A percentile compares a stretch with the other conserved stretches of the same genome.
Evolutionary conservation across 2,888 invertebrate genomes (phyloP).

Genomic region (Molanna angustata): DNA sequence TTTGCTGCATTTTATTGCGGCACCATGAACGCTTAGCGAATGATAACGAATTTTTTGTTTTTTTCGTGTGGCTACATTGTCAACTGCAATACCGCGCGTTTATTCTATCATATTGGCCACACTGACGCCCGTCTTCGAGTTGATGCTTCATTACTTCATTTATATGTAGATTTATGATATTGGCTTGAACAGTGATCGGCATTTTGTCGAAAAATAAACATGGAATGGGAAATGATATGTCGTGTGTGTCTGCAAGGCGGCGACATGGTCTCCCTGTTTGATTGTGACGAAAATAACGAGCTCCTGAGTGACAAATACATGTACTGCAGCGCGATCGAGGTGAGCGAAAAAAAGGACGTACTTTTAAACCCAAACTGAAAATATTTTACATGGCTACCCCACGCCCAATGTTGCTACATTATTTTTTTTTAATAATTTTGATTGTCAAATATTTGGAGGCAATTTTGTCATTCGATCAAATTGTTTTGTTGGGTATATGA

Average conservation of each 20-base stretch:
- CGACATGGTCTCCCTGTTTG: constrained; percentile 55
- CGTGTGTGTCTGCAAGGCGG: constrained; percentile 50
- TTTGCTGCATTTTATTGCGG: too few relatives aligned
- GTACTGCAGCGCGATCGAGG: constrained; percentile 52
- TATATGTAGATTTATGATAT: constrained; percentile 4
- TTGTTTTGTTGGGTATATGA: not conserved
- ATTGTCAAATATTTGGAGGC: constrained; percentile 33
- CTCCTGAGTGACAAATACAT: constrained; percentile 54
- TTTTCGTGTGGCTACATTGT: constrained; percentile 15
- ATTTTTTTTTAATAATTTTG: constrained; percentile 50
- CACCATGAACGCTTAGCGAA: too few relatives aligned
- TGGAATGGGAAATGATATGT: constrained; percentile 57
- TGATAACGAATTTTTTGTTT: not conserved
- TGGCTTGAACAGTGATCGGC: not conserved
- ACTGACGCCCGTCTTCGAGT: not conserved
- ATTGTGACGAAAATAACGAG: constrained; percentile 57
- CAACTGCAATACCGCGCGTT: constrained; percentile 1
- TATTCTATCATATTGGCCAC: constrained; percentile 7
- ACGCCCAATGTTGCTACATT: constrained; percentile 46
- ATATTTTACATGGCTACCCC: constrained; percentile 58
- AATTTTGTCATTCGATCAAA: not conserved
- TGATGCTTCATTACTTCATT: constrained; percentile 5
- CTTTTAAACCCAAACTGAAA: constrained; percentile 37
- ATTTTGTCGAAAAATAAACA: constrained; percentile 37
- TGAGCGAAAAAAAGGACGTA: constrained; percentile 45